phyloP scores from a whole-genome alignment of 2,888 invertebrate species.

The Torymus auratus region DNA sequence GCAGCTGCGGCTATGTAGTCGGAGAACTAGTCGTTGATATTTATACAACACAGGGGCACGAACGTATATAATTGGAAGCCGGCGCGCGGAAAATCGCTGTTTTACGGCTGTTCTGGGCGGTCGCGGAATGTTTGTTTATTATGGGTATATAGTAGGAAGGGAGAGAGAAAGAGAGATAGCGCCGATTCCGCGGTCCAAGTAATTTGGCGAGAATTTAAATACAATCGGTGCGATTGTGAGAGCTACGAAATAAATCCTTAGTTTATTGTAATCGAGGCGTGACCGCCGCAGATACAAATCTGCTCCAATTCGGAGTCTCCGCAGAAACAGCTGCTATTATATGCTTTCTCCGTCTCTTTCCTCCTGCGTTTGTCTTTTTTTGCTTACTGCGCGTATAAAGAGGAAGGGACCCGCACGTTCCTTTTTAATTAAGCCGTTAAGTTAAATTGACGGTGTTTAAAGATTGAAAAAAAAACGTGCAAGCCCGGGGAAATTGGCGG shows the following conservation, averaged over 20 bases:
- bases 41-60: too few relatives aligned
- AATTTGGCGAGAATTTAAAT: conserved; percentile 62
- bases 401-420: not conserved
- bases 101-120: not conserved
- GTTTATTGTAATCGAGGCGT: conserved; percentile 51
- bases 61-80: too few relatives aligned
- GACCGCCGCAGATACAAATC: conserved; percentile 44
- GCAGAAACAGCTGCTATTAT: too few relatives aligned
- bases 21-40: too few relatives aligned
- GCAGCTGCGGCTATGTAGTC: too few relatives aligned
- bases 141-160: too few relatives aligned
- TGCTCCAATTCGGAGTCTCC: conserved; percentile 35
- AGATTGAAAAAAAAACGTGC: conserved; percentile 25
- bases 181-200: conserved; percentile 4
- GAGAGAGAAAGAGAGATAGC: not conserved
- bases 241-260: conserved; percentile 40
- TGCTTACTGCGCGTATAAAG: not conserved
- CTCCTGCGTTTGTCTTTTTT: not conserved
- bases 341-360: conserved; percentile 28
- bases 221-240: conserved; percentile 60
- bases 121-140: not conserved
- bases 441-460: conserved; percentile 37
- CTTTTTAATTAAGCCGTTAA: conserved; percentile 43
- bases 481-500: not conserved
- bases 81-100: not conserved